Evolutionary conservation across 2,888 invertebrate genomes (phyloP).

Genomic region (Flabesymbios commensalis): DNA sequence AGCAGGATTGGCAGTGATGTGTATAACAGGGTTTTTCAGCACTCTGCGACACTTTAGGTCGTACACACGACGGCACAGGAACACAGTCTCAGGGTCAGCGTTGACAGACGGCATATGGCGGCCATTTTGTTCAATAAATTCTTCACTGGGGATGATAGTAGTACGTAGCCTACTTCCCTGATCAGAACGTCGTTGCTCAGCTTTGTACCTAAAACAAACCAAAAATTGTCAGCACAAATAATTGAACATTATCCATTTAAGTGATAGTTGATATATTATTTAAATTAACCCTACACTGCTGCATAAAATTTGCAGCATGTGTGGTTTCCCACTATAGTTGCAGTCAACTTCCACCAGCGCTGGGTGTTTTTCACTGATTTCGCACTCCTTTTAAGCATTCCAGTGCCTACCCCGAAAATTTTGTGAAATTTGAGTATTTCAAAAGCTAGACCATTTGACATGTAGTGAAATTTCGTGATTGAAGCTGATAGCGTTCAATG

Average conservation of each 20-base stretch:
- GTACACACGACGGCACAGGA: conserved; percentile 92
- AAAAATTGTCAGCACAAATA: too few species aligned
- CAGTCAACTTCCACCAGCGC: too few species aligned
- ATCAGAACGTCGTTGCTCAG: conserved; percentile 77
- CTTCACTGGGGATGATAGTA: conserved; percentile 74
- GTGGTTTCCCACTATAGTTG: too few species aligned
- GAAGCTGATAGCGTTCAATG: too few species aligned
- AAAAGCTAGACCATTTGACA: too few species aligned
- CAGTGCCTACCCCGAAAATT: too few species aligned
- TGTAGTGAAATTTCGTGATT: too few species aligned
- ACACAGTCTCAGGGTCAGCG: conserved; percentile 80
- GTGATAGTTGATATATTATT: neutral
- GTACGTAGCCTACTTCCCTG: conserved; percentile 71
- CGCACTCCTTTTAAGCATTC: too few species aligned
- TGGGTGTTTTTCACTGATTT: too few species aligned
- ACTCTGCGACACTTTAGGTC: conserved; percentile 88
- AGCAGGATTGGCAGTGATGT: neutral
- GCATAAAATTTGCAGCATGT: too few species aligned
- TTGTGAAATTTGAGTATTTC: too few species aligned
- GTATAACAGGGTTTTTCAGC: conserved; percentile 62
- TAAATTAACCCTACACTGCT: too few species aligned
- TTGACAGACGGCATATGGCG: conserved; percentile 67
- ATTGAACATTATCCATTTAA: neutral
- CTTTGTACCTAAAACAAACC: conserved; percentile 73
- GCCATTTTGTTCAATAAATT: conserved; percentile 34